Evolutionary conservation across 2,113 vertebrate genomes (phyloP).

Genomic region (Orthonyx spaldingii): DNA sequence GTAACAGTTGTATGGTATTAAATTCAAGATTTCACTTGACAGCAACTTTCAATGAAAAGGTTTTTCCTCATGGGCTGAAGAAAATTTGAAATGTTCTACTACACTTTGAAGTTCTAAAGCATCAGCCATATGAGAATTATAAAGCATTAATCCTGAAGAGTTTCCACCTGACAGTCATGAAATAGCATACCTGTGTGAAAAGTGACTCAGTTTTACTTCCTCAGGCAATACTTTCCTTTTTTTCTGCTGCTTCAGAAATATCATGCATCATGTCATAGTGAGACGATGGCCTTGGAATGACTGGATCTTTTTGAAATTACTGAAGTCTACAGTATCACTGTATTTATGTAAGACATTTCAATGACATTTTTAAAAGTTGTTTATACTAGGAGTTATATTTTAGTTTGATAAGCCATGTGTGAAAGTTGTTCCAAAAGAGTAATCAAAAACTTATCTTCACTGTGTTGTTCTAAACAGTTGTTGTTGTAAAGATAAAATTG

Average conservation of each 20-base stretch:
- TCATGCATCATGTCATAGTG: conserved; percentile 54
- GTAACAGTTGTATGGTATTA: conserved; percentile 64
- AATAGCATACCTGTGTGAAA: conserved; percentile 73
- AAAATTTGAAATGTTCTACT: conserved; percentile 78
- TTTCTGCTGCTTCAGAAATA: conserved; percentile 69
- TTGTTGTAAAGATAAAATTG: background rate
- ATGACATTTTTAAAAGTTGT: conserved; percentile 41
- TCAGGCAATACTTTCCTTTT: conserved; percentile 66
- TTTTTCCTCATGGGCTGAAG: conserved; percentile 73
- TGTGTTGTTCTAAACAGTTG: background rate
- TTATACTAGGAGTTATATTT: conserved; percentile 17
- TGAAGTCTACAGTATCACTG: conserved; percentile 13
- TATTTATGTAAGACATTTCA: conserved; percentile 47
- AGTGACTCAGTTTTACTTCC: conserved; percentile 70
- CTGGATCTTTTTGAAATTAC: conserved; percentile 59
- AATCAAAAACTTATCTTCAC: background rate
- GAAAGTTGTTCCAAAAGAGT: background rate
- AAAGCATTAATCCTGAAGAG: conserved; percentile 77
- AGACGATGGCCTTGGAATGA: conserved; percentile 61
- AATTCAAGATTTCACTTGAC: conserved; percentile 72
- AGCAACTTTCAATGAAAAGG: conserved; percentile 71
- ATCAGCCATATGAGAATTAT: conserved; percentile 74
- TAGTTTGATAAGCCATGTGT: background rate
- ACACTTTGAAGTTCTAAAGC: conserved; percentile 78
- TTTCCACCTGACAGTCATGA: conserved; percentile 75